phyloP scores from a whole-genome alignment of 2,797 vertebrate species.

The Amblyopsis hoosieri region DNA sequence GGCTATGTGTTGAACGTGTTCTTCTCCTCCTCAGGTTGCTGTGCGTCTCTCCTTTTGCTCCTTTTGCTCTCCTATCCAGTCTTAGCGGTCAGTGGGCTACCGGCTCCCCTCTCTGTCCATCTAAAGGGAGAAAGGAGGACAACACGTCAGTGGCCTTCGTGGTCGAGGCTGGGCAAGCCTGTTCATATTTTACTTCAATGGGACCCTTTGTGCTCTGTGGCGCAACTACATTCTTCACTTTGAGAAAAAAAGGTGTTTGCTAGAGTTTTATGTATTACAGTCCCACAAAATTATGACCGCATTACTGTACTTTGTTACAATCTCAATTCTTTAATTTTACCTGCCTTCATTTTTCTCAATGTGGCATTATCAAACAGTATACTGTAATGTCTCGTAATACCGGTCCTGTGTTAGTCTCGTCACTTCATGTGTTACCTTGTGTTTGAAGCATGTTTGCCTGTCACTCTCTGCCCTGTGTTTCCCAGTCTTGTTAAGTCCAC shows the following conservation, averaged over 20 bases:
- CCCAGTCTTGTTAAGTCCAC: no score
- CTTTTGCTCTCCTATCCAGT: conserved; percentile 54
- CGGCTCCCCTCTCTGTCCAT: conserved; percentile 46
- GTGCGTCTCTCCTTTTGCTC: conserved; percentile 30
- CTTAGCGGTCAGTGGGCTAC: conserved; percentile 50
- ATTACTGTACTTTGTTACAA: no score
- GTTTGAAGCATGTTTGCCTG: no score
- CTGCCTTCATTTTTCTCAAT: no score
- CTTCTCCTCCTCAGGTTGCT: conserved; percentile 34
- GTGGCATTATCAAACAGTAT: no score
- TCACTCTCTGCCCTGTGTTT: no score
- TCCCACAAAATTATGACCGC: no score
- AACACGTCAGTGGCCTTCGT: conserved; percentile 42
- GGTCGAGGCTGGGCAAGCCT: conserved; percentile 46
- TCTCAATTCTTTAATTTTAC: no score
- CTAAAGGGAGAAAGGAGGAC: conserved; percentile 50
- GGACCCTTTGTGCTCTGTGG: conserved; percentile 3
- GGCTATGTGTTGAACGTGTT: conserved; percentile 38
- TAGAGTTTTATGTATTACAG: no score
- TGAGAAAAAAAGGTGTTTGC: neutral
- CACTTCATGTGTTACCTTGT: no score
- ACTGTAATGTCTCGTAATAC: no score
- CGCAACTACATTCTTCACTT: conserved; percentile 7
- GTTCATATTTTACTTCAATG: conserved; percentile 23
- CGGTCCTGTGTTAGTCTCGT: no score